phyloP scores from a whole-genome alignment of 2,797 vertebrate genomes.

The Nasua narica region DNA sequence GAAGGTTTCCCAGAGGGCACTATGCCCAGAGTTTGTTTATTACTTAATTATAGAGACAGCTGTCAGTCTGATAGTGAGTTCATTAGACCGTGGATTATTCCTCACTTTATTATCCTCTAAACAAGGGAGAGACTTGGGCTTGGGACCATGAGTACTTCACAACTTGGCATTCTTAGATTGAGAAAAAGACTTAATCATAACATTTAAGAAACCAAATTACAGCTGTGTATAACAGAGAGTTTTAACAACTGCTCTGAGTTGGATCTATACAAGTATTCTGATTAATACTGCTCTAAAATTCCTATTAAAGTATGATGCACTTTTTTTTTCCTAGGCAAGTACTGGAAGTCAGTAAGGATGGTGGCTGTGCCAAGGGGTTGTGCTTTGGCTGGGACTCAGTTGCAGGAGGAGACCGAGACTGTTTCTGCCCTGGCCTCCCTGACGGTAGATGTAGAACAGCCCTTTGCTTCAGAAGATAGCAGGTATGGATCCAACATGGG shows the following conservation, averaged over 20 bases:
- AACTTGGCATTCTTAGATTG: conserved; percentile 74
- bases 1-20: background rate
- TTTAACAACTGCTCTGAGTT: conserved; percentile 71
- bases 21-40: conserved; percentile 15
- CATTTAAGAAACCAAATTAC: conserved; percentile 79
- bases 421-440: conserved; percentile 84
- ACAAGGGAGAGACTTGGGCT: conserved; percentile 73
- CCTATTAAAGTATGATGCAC: conserved; percentile 75
- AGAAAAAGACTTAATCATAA: conserved; percentile 73
- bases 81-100: conserved; percentile 70
- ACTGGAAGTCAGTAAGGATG: conserved; percentile 86
- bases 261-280: conserved; percentile 72
- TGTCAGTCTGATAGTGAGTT: conserved; percentile 64
- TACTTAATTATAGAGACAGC: conserved; percentile 37
- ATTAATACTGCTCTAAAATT: conserved; percentile 76
- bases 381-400: conserved; percentile 82
- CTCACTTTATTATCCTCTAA: conserved; percentile 78
- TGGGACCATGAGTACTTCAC: conserved; percentile 79
- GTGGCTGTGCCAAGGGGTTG: conserved; percentile 78
- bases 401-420: conserved; percentile 85
- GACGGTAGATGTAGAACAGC: conserved; percentile 84
- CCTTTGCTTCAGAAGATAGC: conserved; percentile 79
- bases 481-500: conserved; percentile 76
- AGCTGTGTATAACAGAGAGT: conserved; percentile 67
- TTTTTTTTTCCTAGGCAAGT: conserved; percentile 83